phyloP scores from a whole-genome alignment of 2,113 vertebrate species.

The Centropus unirufus region DNA sequence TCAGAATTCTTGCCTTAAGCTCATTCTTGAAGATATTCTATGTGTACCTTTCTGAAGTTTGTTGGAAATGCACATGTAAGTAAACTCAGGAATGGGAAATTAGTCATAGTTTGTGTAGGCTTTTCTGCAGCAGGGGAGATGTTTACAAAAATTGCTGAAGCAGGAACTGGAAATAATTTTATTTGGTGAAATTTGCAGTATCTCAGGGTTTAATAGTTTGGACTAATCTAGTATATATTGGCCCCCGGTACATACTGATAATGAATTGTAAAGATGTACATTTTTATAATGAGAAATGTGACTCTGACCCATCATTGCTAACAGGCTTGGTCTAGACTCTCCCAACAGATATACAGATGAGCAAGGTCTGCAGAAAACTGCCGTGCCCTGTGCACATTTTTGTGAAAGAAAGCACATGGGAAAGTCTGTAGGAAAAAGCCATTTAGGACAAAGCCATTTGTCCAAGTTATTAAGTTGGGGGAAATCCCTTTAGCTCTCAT shows the following conservation, averaged over 20 bases:
- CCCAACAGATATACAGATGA: background rate
- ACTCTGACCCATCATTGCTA: background rate
- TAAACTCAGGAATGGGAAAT: background rate
- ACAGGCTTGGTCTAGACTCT: no score
- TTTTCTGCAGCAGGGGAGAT: background rate
- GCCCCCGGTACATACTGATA: background rate
- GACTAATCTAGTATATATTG: background rate
- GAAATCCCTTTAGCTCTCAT: background rate
- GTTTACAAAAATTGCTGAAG: background rate
- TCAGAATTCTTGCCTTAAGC: background rate
- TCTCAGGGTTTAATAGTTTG: background rate
- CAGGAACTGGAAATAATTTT: background rate
- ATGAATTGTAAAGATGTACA: background rate
- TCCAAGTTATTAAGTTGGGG: background rate
- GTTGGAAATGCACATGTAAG: background rate
- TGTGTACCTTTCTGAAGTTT: background rate
- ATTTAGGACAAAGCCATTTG: background rate
- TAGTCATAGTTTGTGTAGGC: background rate
- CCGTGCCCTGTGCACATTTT: rapidly evolving
- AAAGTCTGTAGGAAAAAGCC: background rate
- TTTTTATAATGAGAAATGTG: background rate
- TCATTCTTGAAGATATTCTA: background rate
- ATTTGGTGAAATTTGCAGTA: background rate
- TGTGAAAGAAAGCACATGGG: background rate
- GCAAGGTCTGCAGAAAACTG: background rate